Evolutionary conservation across 2,797 vertebrate species (phyloP), one percentile per base, ranked within the genome.

Genomic region (Erethizon dorsatum): DNA sequence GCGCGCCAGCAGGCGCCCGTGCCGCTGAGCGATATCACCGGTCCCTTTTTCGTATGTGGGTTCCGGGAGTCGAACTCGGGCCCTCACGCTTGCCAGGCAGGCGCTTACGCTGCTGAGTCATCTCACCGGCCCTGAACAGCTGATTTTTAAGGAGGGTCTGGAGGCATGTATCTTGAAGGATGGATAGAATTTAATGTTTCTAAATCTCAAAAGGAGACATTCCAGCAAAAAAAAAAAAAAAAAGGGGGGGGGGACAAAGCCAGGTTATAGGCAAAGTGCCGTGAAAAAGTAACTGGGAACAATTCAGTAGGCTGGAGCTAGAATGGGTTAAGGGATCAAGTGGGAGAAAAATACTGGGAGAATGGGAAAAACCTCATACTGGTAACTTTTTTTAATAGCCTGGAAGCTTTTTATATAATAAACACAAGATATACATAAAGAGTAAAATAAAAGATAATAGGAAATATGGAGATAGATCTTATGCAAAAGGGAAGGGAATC

Each of bases 181-280:
- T 47, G 41, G n/a, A 89, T 56, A 65, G 4, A 84, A 79, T 50
- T 88, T n/a, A 78, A 73, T 47, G 73, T 91, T 91, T 93, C 33
- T 85, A 37, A 17, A 1, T 69, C 31, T 85, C 14, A 24, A 10
- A 71, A 52, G 47, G 67, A 41, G 37, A 5, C 6, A 59, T 90
- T 94, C 61, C n/a, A 37, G 41, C 2, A 37, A 33, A 9, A 47
- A 31, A 14, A 6, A 57, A 52, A 41, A 41, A 79, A 13, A 50
- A 50, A 50, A 50, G 56, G 0, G 1, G 33, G 33, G 33, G 15
- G 37, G 22, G 54, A 65, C 45, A 88, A 88, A 91, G 14, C 4
- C 59, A 67, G 47, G 14, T 67, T 85, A 78, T 14, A 67, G 26
- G 50, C 52, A 71, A 93, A 80, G 37, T 77, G 56, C 50, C 75